Percentiles rank a stretch among this genome's conserved stretches.
phyloP scores from a whole-genome alignment of 2,113 vertebrate genomes.

The Centropus bengalensis region DNA sequence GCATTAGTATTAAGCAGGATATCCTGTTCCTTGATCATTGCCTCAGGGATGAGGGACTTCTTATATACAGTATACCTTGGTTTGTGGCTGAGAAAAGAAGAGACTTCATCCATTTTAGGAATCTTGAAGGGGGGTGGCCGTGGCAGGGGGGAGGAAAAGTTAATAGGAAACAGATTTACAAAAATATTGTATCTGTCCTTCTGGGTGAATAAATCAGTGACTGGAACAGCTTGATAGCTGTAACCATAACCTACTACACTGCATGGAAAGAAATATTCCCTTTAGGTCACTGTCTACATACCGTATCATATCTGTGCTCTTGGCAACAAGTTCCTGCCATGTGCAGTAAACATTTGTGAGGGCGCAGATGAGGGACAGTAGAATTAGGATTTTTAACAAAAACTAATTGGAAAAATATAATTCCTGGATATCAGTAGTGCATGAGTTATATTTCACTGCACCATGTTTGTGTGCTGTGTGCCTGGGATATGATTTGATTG shows the following conservation, averaged over 20 bases:
- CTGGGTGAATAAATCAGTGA: constrained; percentile 66
- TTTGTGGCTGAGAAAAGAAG: constrained; percentile 57
- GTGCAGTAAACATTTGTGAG: background rate
- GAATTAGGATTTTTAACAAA: background rate
- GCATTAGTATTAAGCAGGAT: constrained; percentile 61
- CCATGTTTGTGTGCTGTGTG: background rate
- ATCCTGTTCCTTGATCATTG: constrained; percentile 56
- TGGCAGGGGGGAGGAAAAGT: constrained; percentile 20
- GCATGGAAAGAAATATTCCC: constrained; percentile 59
- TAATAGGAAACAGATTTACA: constrained; percentile 69
- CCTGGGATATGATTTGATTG: background rate
- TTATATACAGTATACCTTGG: constrained; percentile 29
- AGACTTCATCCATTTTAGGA: constrained; percentile 57
- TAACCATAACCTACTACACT: constrained; percentile 58
- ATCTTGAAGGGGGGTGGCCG: constrained; percentile 34
- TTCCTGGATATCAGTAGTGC: background rate
- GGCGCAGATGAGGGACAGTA: accelerated
- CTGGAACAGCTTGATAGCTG: constrained; percentile 60
- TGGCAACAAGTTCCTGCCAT: constrained; percentile 27
- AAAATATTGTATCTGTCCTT: constrained; percentile 61
- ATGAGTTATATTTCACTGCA: background rate
- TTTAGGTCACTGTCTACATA: constrained; percentile 58
- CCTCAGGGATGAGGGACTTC: constrained; percentile 56
- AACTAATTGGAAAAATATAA: background rate
- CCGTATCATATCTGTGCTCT: background rate